phyloP scores from a whole-genome alignment of 2,113 vertebrate species.

The Chelonoidis abingdonii region DNA sequence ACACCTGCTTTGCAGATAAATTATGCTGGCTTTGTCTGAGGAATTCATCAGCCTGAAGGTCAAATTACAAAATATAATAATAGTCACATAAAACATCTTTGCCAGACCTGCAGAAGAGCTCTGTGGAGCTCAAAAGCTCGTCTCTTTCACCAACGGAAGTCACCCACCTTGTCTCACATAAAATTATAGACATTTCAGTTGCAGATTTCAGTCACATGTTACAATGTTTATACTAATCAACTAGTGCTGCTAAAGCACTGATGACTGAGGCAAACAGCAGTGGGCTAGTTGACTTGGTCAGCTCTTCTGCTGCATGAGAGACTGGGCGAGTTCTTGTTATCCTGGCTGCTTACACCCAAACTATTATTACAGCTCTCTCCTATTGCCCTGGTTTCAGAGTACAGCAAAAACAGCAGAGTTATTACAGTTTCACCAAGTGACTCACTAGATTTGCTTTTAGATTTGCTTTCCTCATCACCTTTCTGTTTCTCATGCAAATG shows the following conservation, averaged over 20 bases:
- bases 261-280: neutral
- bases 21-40: neutral
- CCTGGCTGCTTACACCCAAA: neutral
- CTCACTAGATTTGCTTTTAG: constrained; percentile 5
- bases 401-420: neutral
- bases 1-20: neutral
- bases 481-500: neutral
- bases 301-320: neutral
- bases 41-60: fast-evolving
- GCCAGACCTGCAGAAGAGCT: neutral
- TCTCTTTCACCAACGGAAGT: neutral
- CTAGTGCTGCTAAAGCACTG: too few relatives aligned
- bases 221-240: neutral
- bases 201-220: neutral
- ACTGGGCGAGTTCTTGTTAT: neutral
- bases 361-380: neutral
- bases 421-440: constrained; percentile 34
- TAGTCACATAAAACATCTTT: neutral
- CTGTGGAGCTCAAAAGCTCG: neutral
- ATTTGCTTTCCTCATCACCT: neutral
- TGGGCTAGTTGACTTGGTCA: fast-evolving
- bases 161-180: neutral
- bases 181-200: neutral
- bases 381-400: neutral
- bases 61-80: neutral